Conservation (phyloP, 2,113 vertebrate species). For the Phyllostomus discolor region DNA sequence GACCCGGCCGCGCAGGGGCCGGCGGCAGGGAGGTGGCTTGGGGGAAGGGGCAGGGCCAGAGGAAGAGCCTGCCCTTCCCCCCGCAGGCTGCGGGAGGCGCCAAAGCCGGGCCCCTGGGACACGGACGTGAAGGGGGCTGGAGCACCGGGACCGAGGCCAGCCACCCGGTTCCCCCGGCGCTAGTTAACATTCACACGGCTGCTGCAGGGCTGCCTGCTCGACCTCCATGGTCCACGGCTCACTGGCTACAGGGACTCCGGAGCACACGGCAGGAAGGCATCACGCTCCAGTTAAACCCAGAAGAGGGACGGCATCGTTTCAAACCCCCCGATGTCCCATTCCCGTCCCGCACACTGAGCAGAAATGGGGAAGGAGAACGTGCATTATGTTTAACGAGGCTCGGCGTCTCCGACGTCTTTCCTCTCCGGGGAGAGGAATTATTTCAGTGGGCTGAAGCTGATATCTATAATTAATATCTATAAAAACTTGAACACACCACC, state of each 20-base stretch:
- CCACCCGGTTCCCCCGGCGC: fast-evolving
- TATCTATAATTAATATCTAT: constrained; percentile 57
- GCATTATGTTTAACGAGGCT: neutral
- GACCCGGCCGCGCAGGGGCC: fast-evolving
- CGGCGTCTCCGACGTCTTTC: neutral
- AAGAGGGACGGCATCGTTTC: neutral
- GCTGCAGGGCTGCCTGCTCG: neutral
- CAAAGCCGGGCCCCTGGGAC: fast-evolving
- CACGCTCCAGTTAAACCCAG: neutral
- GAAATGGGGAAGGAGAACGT: neutral
- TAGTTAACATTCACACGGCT: fast-evolving
- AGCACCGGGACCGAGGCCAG: fast-evolving
- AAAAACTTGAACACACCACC: neutral
- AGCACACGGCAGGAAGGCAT: neutral
- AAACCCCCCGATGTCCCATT: neutral
- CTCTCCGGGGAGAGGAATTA: neutral
- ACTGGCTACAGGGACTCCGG: neutral
- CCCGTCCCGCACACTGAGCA: neutral
- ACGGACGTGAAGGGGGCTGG: fast-evolving
- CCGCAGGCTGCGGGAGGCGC: fast-evolving
- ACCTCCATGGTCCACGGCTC: neutral
- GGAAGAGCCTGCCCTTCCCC: neutral
- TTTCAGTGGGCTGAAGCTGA: neutral
- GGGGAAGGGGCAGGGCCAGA: too few relatives aligned
- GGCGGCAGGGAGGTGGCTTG: too few relatives aligned